A percentile compares a stretch with the other conserved stretches of the same genome.
phyloP scores from a whole-genome alignment of 2,888 invertebrate genomes.

The Onthophagus sagittarius region DNA sequence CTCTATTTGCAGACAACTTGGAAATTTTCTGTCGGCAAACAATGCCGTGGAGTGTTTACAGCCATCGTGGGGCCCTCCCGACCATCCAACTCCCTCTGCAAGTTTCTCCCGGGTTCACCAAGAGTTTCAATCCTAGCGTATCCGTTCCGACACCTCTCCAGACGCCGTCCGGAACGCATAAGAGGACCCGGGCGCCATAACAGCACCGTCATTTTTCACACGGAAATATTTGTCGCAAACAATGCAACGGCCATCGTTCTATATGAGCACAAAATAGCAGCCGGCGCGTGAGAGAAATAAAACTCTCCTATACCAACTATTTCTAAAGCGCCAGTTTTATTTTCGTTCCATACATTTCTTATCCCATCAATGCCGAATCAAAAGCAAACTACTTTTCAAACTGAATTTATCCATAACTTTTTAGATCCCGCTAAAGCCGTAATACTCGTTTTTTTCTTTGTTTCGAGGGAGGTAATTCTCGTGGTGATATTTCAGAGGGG shows the following conservation, averaged over 20 bases:
- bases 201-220: constrained; percentile 5
- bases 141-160: neutral
- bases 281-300: neutral
- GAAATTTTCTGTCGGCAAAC: constrained; percentile 12
- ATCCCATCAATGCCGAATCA: neutral
- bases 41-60: constrained; percentile 11
- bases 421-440: neutral
- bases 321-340: neutral
- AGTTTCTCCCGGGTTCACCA: neutral
- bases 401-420: neutral
- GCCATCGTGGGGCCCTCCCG: neutral
- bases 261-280: neutral
- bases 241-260: neutral
- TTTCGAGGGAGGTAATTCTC: neutral
- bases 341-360: neutral
- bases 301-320: neutral
- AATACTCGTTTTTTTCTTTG: neutral
- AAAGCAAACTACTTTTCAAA: neutral
- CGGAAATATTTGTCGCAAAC: constrained; percentile 3
- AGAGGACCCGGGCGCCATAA: constrained; percentile 1
- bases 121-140: neutral
- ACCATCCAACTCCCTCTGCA: neutral
- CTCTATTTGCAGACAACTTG: neutral
- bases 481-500: neutral
- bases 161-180: constrained; percentile 5